phyloP scores from a whole-genome alignment of 2,113 vertebrate species.

The Elaphurus davidianus region DNA sequence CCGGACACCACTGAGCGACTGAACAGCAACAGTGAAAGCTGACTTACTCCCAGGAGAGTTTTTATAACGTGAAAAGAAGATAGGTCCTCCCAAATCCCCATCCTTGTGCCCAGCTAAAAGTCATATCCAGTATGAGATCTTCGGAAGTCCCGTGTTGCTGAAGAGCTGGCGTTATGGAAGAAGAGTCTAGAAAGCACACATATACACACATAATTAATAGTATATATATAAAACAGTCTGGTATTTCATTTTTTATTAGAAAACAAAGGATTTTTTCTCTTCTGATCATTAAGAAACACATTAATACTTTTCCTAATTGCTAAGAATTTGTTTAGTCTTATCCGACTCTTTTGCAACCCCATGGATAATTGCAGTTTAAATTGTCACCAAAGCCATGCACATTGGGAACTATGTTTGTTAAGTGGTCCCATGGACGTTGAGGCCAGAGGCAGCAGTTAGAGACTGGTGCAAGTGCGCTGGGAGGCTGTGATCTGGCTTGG shows the following conservation, averaged over 20 bases:
- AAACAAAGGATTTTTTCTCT: not conserved
- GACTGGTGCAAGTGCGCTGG: accelerated
- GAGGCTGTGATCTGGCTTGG: not conserved
- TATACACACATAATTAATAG: not conserved
- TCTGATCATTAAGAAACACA: not conserved
- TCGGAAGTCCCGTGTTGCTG: not conserved
- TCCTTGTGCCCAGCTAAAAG: not conserved
- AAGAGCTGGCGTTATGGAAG: not conserved
- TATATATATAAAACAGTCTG: not conserved
- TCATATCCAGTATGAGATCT: not conserved
- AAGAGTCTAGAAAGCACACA: not conserved
- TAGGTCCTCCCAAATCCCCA: not conserved
- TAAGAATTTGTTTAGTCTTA: not conserved
- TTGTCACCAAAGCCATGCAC: not conserved
- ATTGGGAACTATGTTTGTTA: not conserved
- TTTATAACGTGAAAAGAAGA: constrained; percentile 26
- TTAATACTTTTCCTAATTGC: not conserved
- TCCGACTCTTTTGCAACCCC: not conserved
- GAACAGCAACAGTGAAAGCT: not conserved
- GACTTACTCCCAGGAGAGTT: not conserved
- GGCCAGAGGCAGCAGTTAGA: not conserved
- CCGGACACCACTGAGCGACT: not conserved
- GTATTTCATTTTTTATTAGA: not conserved
- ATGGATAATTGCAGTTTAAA: not conserved
- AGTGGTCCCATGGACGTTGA: not conserved